These are phyloP conservation scores for Boleophthalmus pectinirostris DNA, from an alignment of 2,113 vertebrate species.

Conservation along the genomic window DNA sequence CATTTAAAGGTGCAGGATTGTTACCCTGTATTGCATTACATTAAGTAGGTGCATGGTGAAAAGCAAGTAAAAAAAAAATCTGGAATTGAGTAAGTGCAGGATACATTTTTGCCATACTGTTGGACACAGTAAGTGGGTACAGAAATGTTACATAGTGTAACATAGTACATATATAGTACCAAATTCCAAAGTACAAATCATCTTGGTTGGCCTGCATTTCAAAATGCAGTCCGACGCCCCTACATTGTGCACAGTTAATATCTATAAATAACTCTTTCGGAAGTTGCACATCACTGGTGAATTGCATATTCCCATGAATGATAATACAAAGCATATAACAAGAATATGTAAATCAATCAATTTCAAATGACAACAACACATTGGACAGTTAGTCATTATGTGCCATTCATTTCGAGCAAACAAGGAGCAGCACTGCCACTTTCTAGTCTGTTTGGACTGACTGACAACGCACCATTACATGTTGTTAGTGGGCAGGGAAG, in stretches of 20 bases:
- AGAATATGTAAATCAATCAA: slow-evolving; percentile 3
- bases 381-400: slow-evolving; percentile 1
- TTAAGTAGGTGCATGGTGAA: too few relatives aligned
- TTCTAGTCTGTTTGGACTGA: not conserved
- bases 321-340: not conserved
- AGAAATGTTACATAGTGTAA: too few relatives aligned
- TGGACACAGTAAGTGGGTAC: too few relatives aligned
- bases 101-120: not conserved
- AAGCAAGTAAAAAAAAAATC: not conserved
- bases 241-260: not conserved
- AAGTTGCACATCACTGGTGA: not conserved
- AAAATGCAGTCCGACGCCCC: too few relatives aligned
- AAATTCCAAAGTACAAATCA: too few relatives aligned
- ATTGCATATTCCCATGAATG: not conserved
- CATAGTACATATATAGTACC: too few relatives aligned
- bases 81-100: not conserved
- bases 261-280: not conserved
- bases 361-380: not conserved
- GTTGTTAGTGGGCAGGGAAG: not conserved
- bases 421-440: not conserved
- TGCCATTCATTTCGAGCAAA: not conserved
- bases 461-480: slow-evolving; percentile 1
- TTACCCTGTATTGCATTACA: too few relatives aligned
- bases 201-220: too few relatives aligned
- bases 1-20: too few relatives aligned